A percentile compares a stretch with the other conserved stretches of the same genome.
These are phyloP conservation scores for Stegastes partitus DNA, from an alignment of 2,113 vertebrate species.

Conservation along the genomic window DNA sequence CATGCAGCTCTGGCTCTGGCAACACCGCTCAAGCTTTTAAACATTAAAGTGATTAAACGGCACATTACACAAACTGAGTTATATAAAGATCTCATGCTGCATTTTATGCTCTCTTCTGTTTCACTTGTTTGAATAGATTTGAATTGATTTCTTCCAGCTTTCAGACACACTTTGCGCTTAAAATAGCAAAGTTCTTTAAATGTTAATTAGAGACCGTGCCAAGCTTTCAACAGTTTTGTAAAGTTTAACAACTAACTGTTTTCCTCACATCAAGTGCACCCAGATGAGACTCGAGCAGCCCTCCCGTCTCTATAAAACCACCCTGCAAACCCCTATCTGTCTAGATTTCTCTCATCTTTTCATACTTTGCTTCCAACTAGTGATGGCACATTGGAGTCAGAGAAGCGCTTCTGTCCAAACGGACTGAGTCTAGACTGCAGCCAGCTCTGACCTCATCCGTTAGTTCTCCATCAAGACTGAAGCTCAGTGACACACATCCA, in stretches of 20 bases:
- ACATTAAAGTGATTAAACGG: not conserved
- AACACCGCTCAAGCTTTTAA: not conserved
- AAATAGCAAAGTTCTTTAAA: conserved; percentile 16
- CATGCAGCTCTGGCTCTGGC: not conserved
- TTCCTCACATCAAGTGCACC: not conserved
- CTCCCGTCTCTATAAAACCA: not conserved
- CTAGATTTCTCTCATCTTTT: conserved; percentile 23
- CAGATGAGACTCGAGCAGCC: conserved; percentile 5
- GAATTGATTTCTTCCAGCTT: conserved; percentile 1
- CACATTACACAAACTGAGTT: not conserved
- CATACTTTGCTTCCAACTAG: conserved; percentile 15
- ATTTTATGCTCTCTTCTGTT: conserved; percentile 1
- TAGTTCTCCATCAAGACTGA: conserved; percentile 41
- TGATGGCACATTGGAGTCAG: conserved; percentile 60
- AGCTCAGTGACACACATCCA: conserved; percentile 69
- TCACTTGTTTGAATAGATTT: conserved; percentile 3
- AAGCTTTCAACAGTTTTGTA: conserved; percentile 5
- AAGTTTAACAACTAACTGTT: not conserved
- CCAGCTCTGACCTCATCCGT: conserved; percentile 45
- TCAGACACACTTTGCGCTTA: not conserved
- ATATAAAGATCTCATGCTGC: not conserved
- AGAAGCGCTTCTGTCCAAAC: conserved; percentile 37
- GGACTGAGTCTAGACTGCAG: conserved; percentile 46
- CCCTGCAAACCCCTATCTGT: not conserved
- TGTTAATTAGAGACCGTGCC: not conserved